These are phyloP conservation scores for Avahi laniger DNA, from an alignment of 2,797 vertebrate genomes.

Conservation along the genomic window DNA sequence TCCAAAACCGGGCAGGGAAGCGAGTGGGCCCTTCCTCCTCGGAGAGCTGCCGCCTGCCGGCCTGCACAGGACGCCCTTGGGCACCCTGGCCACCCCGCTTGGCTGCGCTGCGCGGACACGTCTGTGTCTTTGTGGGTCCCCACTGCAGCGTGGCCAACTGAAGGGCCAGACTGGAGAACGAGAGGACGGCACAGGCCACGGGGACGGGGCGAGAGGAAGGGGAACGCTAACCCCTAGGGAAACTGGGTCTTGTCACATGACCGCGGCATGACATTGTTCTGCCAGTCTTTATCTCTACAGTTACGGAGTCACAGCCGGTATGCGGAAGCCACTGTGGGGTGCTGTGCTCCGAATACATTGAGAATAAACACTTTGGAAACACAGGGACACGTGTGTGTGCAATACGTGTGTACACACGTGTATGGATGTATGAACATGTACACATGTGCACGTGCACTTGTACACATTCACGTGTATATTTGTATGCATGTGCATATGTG, in stretches of 20 bases:
- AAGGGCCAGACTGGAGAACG: neutral
- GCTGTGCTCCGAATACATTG: neutral
- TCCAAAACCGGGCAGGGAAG: neutral
- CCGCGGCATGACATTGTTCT: accelerated
- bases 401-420: too few relatives aligned
- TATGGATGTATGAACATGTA: too few relatives aligned
- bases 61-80: neutral
- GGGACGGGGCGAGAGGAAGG: too few relatives aligned
- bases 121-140: accelerated
- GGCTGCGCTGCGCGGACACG: neutral
- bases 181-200: neutral
- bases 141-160: neutral
- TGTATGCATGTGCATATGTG: accelerated
- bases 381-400: accelerated
- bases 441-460: accelerated
- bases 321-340: accelerated
- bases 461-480: neutral
- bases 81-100: accelerated
- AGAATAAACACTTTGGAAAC: neutral
- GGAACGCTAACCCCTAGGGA: accelerated
- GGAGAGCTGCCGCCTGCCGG: neutral
- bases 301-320: accelerated
- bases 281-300: neutral
- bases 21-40: neutral
- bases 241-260: accelerated